Base-by-base conservation (phyloP, 2,797 vertebrate genomes). In the Onychomys arenicola region DNA sequence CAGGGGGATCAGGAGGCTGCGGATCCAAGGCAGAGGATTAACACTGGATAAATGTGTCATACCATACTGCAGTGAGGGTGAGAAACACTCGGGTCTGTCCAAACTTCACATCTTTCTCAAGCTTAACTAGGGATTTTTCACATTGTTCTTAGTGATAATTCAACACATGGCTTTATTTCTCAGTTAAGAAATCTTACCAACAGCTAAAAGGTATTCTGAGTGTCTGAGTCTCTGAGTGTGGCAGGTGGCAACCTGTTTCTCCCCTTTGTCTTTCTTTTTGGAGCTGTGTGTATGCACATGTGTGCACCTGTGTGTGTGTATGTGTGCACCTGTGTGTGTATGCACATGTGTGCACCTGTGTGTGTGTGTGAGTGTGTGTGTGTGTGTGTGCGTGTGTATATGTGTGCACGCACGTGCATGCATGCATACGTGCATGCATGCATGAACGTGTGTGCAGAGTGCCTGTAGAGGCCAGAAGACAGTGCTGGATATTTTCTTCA, bases 351-450 rank as follows among this genome's bases (percentile, higher is more conserved):
- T 37, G 21, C 57, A 34, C 40, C n/a, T 37, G 17, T 46, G 43
- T 27, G 25, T 4, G 14, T 8, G 6, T 12, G 11, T 23, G 6
- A n/a, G 73, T 76, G 67, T 3, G 2, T 43, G 73, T 76, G 67
- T 3, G 2, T 37, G 17, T 46, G 43, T 27, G 25, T 4, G 14
- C 8, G 6, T 12, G 11, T 23, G 6, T n/a, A 34, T 25, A 9
- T 81, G 34, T 81, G 6, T 37, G 21, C 57, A 34, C 40, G n/a
- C 9, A 0, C 37, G n/a, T n/a, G n/a, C n/a, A 27, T 14, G 25
- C 23, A 5, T 10, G 17, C 12, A 2, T 81, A 5, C 37, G 12
- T 8, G 3, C 5, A 6, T 12, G 3, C 4, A 17, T 23, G 19
- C 76, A 77, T 32, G 43, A 23, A 49, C 46, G n/a, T n/a, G n/a